Evolutionary conservation across 2,797 vertebrate genomes (phyloP), one percentile per base, ranked within the genome.

Genomic region (Furcifer pardalis): DNA sequence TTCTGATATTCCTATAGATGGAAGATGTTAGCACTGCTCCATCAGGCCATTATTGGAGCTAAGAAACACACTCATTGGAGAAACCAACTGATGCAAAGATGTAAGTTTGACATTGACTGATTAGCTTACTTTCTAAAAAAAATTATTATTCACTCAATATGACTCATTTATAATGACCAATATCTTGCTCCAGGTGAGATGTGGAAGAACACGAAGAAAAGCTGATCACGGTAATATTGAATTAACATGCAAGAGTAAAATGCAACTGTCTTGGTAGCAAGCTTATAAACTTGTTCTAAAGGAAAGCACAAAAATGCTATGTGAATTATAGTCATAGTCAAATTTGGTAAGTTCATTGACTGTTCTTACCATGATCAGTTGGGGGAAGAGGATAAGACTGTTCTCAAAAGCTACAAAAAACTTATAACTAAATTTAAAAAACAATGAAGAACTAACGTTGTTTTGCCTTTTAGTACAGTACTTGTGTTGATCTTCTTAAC

Each of bases 251-350:
- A 56, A 89, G 74, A 56, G 81, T 83, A 92, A 90, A 91, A 88
- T 76, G 86, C 89, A 91, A 79, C 56, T 86, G 89, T 86, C 79
- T 84, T 92, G 93, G 92, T 88, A 60, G 40, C 27, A 65, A 49
- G 90, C 93, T 91, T 89, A 89, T 65, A 32, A 91, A 87, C 90
- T 93, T 93, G 90, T 89, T 91, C 90, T 91, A 89, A 92, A 91
- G 84, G 66, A 87, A 90, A 94, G 88, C 86, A 86, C 94, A 87
- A 93, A 94, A 93, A 89, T 88, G 19, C 87, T 89, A 91, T 90
- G 87, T 92, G n/a, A n/a, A n/a, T n/a, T n/a, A n/a, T n/a, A n/a
- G n/a, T n/a, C 88, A 89, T 89, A 89, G 91, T 89, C 91, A 84
- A 91, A 89, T 90, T 84, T 84, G 94, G 93, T 91, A 94, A 2